Base-by-base conservation (phyloP, 2,888 invertebrate species). In the Drosophila picticornis region DNA sequence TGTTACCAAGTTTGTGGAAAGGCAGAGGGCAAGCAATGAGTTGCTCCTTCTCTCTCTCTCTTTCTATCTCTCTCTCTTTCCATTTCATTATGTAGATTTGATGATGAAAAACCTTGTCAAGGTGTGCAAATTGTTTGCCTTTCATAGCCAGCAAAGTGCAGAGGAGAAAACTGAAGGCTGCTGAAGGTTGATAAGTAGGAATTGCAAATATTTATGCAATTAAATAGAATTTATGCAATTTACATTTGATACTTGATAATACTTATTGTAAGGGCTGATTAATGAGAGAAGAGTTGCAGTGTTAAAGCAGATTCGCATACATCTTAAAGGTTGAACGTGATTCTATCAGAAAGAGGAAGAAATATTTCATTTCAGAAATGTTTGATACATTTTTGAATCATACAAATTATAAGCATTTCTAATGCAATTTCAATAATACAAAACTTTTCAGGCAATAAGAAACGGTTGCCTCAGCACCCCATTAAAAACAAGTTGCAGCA, bases 21-120 rank as follows among this genome's bases (percentile, higher is more conserved):
- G 50, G 19, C 50, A 19, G n/a, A 1, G 5, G 27, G 5, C 50
- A 50, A 9, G 16, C 48, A 5, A 10, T 10, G 2, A 50, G 38
- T 31, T 29, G 6, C 7, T 11, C 31, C n/a, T 38, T 1, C 1
- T 25, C 16, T 7, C 5, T 25, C n/a, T 16, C 4, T 22, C 1
- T 25, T 11, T 7, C 5, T 25, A 16, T 16, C 4, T 22, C n/a
- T 19, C 46, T 22, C 51, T 19, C n/a, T 48, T 7, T 36, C 36
- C 19, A 61, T 68, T 75, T 56, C 68, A 72, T 72, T 75, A 76
- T 66, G 68, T 27, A 55, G 60, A 66, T 72, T 60, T 61, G 19
- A 62, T 70, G 58, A 66, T 64, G 73, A 76, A 72, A 73, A 69
- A 66, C 65, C 52, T 66, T 72, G 68, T 76, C 64, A 78, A 64